These are phyloP conservation scores for Eumaeus atala DNA, from an alignment of 1,140 invertebrate genomes.

Conservation along the genomic window DNA sequence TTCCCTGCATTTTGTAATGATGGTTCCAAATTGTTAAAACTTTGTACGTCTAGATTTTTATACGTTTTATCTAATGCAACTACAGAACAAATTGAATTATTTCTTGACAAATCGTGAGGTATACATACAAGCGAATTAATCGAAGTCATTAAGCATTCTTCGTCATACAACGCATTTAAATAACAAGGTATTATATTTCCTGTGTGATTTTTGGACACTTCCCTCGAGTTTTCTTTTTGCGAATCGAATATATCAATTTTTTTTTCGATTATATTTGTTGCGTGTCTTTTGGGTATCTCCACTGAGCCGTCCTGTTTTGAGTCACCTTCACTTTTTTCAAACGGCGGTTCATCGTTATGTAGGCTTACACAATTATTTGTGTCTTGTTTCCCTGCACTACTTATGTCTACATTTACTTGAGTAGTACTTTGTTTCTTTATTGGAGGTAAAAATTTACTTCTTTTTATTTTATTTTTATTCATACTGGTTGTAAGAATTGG, in stretches of 20 bases:
- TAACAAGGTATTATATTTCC: constrained; percentile 12
- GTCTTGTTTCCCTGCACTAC: no score
- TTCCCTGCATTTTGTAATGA: background rate
- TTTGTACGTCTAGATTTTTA: constrained; percentile 49
- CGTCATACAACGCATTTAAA: constrained; percentile 39
- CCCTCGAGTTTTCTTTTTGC: background rate
- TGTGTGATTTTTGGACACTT: background rate
- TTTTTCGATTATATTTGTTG: background rate
- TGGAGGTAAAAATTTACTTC: constrained; percentile 36
- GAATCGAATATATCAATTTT: background rate
- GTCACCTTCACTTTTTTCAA: background rate
- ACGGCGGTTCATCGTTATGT: background rate
- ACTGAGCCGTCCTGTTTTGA: background rate
- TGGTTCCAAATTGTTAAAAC: constrained; percentile 34
- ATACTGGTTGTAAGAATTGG: background rate
- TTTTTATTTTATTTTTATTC: constrained; percentile 12
- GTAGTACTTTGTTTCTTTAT: constrained; percentile 19
- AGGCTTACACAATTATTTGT: no score
- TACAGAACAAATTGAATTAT: constrained; percentile 36
- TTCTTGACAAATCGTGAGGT: constrained; percentile 25
- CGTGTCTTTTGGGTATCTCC: background rate
- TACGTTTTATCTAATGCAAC: constrained; percentile 42
- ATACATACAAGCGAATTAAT: constrained; percentile 13
- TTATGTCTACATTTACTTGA: no score
- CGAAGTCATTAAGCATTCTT: constrained; percentile 18